These are phyloP conservation scores for Villa cingulata DNA, from an alignment of 2,888 invertebrate species.

Conservation along the genomic window DNA sequence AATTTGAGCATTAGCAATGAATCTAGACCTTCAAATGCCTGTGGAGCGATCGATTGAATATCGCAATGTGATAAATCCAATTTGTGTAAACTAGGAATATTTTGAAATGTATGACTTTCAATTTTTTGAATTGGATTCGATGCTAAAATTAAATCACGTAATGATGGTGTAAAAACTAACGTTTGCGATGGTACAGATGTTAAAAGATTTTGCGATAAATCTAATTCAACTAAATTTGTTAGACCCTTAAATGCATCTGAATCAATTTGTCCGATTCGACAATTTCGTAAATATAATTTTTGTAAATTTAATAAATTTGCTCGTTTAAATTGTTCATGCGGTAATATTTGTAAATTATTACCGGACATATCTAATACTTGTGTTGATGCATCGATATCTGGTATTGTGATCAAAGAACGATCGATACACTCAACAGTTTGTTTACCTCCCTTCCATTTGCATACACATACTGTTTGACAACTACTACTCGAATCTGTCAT, in stretches of 20 bases:
- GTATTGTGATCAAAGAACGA: slow-evolving; percentile 68
- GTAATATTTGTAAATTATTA: slow-evolving; percentile 72
- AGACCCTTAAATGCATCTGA: slow-evolving; percentile 71
- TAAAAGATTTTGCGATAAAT: slow-evolving; percentile 71
- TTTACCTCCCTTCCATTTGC: slow-evolving; percentile 91
- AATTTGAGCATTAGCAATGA: slow-evolving; percentile 65
- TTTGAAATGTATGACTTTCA: slow-evolving; percentile 58
- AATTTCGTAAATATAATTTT: slow-evolving; percentile 68
- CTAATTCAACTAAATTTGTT: slow-evolving; percentile 79
- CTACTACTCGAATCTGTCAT: slow-evolving; percentile 27
- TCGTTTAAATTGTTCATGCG: slow-evolving; percentile 67
- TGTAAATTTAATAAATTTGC: slow-evolving; percentile 75
- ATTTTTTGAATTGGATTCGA: slow-evolving; percentile 73
- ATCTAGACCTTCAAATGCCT: slow-evolving; percentile 63
- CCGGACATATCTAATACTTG: slow-evolving; percentile 83
- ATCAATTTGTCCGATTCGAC: slow-evolving; percentile 76
- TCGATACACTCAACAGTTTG: slow-evolving; percentile 84
- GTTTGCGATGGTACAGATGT: slow-evolving; percentile 67
- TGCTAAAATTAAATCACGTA: slow-evolving; percentile 66
- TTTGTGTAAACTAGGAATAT: slow-evolving; percentile 63
- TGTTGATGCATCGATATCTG: slow-evolving; percentile 75
- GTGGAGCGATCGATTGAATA: slow-evolving; percentile 60
- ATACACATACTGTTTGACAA: slow-evolving; percentile 67
- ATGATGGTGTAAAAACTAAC: slow-evolving; percentile 63
- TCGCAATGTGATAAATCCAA: slow-evolving; percentile 74